These are phyloP conservation scores for Drosophila flavopinicola DNA, from an alignment of 2,888 invertebrate species.

Conservation along the genomic window DNA sequence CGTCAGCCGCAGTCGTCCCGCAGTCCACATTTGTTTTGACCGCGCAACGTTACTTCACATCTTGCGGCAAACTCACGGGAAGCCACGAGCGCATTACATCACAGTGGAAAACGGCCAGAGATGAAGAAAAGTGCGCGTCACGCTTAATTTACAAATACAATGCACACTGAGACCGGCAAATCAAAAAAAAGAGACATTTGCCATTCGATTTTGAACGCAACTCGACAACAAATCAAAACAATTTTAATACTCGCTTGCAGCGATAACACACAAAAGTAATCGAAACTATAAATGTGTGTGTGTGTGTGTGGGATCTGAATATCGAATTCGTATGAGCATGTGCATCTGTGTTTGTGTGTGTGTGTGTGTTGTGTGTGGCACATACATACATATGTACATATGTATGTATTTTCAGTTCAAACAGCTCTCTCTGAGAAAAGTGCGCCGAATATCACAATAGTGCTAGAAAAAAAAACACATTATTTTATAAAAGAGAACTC, in stretches of 20 bases:
- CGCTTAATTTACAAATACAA: constrained; percentile 2
- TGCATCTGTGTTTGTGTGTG: constrained; percentile 3
- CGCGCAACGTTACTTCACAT: constrained; percentile 31
- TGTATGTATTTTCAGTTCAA: too few relatives aligned
- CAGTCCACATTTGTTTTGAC: constrained; percentile 36
- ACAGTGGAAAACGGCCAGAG: constrained; percentile 10
- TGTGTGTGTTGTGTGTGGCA: too few relatives aligned
- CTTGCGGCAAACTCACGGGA: neutral
- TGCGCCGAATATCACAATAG: too few relatives aligned
- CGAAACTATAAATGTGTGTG: constrained; percentile 18
- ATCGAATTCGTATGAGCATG: constrained; percentile 3
- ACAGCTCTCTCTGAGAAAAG: too few relatives aligned
- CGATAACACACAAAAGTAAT: constrained; percentile 47
- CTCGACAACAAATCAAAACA: constrained; percentile 42
- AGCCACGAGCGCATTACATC: constrained; percentile 46
- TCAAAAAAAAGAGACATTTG: constrained; percentile 7
- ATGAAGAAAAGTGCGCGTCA: neutral
- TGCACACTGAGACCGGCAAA: neutral
- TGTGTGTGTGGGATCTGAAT: constrained; percentile 26
- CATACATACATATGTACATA: too few relatives aligned
- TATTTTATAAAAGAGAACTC: too few relatives aligned
- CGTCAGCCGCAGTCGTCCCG: constrained; percentile 6
- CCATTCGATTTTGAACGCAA: constrained; percentile 18
- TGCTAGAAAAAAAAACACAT: too few relatives aligned
- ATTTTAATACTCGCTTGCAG: constrained; percentile 28